These are phyloP conservation scores for Alosa alosa DNA, from an alignment of 2,113 vertebrate genomes.

Conservation along the genomic window DNA sequence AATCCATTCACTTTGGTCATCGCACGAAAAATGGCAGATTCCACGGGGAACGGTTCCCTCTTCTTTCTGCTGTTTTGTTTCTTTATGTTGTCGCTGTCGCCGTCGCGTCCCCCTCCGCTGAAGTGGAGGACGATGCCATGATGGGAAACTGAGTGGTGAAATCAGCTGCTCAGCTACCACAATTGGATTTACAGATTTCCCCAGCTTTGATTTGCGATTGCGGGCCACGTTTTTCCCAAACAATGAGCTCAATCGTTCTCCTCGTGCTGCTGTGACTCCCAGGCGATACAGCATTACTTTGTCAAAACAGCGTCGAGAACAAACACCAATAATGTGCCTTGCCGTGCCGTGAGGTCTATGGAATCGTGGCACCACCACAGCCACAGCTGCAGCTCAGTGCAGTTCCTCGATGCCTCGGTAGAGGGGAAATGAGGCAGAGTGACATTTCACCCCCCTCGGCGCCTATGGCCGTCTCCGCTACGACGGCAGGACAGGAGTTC, in stretches of 20 bases:
- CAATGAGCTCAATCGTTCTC: background rate
- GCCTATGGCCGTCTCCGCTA: background rate
- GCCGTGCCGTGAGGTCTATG: background rate
- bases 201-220: background rate
- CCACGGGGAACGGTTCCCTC: slow-evolving; percentile 12
- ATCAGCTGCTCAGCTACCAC: slow-evolving; percentile 24
- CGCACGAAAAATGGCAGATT: background rate
- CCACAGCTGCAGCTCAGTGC: background rate
- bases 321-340: background rate
- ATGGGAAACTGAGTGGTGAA: background rate
- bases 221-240: background rate
- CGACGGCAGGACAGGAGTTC: background rate
- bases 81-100: background rate
- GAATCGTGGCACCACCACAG: background rate
- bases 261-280: background rate
- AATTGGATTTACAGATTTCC: slow-evolving; percentile 21
- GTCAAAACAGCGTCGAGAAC: background rate
- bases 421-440: background rate
- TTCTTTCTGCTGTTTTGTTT: background rate
- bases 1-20: slow-evolving; percentile 21
- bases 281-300: background rate
- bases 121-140: background rate
- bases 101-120: background rate
- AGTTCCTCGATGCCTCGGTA: background rate
- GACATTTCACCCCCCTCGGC: background rate